These are phyloP conservation scores for Troides helena DNA, from an alignment of 2,888 invertebrate species.

Conservation along the genomic window DNA sequence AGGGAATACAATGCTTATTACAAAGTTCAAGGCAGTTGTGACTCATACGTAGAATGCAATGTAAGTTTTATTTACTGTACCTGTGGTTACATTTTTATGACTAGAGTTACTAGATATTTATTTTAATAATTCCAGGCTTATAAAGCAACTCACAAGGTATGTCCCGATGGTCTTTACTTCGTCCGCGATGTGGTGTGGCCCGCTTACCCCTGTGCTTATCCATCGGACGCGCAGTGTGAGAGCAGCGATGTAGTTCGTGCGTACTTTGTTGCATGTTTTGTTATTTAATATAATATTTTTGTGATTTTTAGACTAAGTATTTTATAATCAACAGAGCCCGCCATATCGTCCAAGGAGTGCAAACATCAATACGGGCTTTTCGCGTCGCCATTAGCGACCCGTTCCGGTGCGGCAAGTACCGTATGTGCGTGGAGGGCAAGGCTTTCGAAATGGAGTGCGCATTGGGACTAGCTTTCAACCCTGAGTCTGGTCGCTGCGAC, in stretches of 20 bases:
- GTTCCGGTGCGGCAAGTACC: conserved; percentile 85
- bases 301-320: neutral
- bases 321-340: conserved; percentile 71
- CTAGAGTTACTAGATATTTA: neutral
- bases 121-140: conserved; percentile 65
- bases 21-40: conserved; percentile 83
- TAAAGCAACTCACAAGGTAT: conserved; percentile 82
- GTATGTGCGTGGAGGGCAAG: conserved; percentile 87
- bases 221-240: conserved; percentile 86
- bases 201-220: conserved; percentile 89
- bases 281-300: neutral
- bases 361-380: conserved; percentile 90
- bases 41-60: conserved; percentile 84
- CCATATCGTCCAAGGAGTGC: conserved; percentile 84
- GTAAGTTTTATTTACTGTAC: conserved; percentile 47
- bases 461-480: conserved; percentile 87
- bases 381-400: conserved; percentile 51
- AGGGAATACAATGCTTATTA: conserved; percentile 69
- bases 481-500: conserved; percentile 85
- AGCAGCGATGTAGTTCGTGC: conserved; percentile 82
- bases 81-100: too few species aligned
- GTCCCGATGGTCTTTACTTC: conserved; percentile 89
- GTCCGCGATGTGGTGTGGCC: conserved; percentile 83
- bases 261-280: conserved; percentile 40
- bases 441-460: conserved; percentile 83